Base-by-base conservation (phyloP, 2,113 vertebrate genomes). In the Entelurus aequoreus region DNA sequence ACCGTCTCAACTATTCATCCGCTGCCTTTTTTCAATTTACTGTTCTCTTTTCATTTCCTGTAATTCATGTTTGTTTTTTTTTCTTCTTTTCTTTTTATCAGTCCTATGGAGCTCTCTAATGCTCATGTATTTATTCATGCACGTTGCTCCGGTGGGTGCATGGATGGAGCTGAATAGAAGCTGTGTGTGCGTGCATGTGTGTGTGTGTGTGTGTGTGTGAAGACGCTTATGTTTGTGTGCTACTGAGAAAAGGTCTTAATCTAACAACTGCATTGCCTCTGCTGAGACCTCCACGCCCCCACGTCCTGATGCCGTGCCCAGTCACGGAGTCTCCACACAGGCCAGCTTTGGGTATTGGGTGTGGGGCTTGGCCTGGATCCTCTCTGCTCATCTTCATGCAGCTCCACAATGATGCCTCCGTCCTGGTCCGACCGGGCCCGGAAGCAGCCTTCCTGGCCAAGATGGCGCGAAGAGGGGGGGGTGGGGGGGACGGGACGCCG, bases 41-140 rank as follows among this genome's bases (percentile, higher is more conserved):
- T 55, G 61, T 82, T 74, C 63, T 81, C 73, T 72, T 69, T 77
- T 76, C 68, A 72, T 62, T 78, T 60, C 64, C 66, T 68, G 63
- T 81, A 79, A 84, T 83, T 83, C 58, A 72, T 74, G 72, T 81
- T 69, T 77, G 72, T 70, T 71, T 72, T 69, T 28, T 4, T 28
- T 1, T 59, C 75, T 57, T 75, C 2, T 19, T 19, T 19, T 19
- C 51, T 73, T 72, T 84, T 83, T 75, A 86, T 84, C 78, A 71
- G 80, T 71, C 75, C 66, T 84, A 70, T 77, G 72, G 76, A 76
- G 75, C 75, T 57, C 65, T 60, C 64, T 69, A 7, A 63, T 55
- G 73, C 80, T 86, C 79, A 85, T 86, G 85, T 86, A 78, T 86
- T 87, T 86, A 86, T 85, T 85, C 84, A 87, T 83, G 75, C 71